Conservation (phyloP, 64 coral and sea anemone species). For the Stichodactyla mertensii region DNA sequence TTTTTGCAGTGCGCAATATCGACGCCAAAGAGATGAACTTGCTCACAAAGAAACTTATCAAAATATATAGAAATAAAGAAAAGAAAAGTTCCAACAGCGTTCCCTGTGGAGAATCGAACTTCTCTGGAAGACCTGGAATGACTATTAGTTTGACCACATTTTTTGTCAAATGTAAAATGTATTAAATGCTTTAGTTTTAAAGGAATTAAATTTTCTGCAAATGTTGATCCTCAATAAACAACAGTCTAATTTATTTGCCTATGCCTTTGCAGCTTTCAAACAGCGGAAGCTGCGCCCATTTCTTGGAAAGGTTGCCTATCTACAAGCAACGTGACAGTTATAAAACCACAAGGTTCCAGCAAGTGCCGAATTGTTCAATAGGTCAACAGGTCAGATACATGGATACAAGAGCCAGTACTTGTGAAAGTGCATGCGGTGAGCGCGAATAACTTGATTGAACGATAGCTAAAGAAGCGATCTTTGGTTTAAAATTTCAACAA, state of each 20-base stretch:
- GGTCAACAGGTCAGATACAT: not conserved
- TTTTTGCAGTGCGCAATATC: not conserved
- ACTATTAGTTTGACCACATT: not conserved
- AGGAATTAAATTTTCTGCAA: constrained; percentile 1
- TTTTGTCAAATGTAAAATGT: not conserved
- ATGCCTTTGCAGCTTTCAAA: constrained; percentile 6
- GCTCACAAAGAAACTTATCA: not conserved
- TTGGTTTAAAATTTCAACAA: too few relatives aligned
- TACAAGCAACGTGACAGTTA: not conserved
- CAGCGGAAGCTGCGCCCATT: constrained; percentile 18
- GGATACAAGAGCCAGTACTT: not conserved
- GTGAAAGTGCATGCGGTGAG: constrained; percentile 7
- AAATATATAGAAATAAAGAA: not conserved
- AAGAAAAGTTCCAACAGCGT: not conserved
- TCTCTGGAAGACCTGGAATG: not conserved
- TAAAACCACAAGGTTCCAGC: not conserved
- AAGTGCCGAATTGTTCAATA: not conserved
- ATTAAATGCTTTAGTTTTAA: constrained; percentile 11
- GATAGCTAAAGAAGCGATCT: not conserved
- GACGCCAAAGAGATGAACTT: not conserved
- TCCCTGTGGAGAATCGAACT: not conserved
- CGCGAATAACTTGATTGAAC: not conserved
- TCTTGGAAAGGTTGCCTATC: not conserved
- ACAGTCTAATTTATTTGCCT: constrained; percentile 4
- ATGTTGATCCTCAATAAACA: constrained; percentile 24